Base-by-base conservation (phyloP, 2,888 invertebrate species). In the Malthinus seriepunctatus region DNA sequence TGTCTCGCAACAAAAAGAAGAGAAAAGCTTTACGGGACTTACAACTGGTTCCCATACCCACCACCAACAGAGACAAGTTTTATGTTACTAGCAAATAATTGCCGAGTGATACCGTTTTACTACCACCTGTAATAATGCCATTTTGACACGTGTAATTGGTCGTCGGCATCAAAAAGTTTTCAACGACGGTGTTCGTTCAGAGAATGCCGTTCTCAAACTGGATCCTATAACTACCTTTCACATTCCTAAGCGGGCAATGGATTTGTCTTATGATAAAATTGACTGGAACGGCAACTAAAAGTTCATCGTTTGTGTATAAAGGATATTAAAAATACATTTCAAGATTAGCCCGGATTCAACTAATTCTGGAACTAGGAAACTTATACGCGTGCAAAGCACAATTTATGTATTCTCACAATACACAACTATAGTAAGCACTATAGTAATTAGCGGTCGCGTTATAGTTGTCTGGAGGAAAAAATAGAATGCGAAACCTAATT, bases 191-290 rank as follows among this genome's bases (percentile, higher is more conserved):
- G 48, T 55, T 46, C n/a, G 32, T 50, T 47, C 60, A 58, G 66
- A 63, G 68, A 68, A 68, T 68, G 69, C 68, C 58, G 67, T 63
- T 67, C 67, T 64, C 58, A 66, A 69, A 69, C 69, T 68, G 68
- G 68, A 68, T 67, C 68, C 65, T 66, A 63, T 64, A 63, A 65
- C 64, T 64, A 67, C 69, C 69, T 69, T 69, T 69, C 69, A 69
- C 69, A 69, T 69, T 69, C 69, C 64, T 42, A 52, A 58, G 59
- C 63, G 66, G 60, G 53, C 64, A 63, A 62, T 57, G 64, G 63
- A 62, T 61, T 59, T 59, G 59, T 56, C 62, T 51, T 42, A 42
- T 15, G 52, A 56, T 61, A 53, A 63, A 38, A 38, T 54, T 32
- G 34, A 47, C 39, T 12, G 23, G 23, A 23, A 23, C 23, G 23